phyloP scores from a whole-genome alignment of 1,140 invertebrate genomes.

The Plodia interpunctella region DNA sequence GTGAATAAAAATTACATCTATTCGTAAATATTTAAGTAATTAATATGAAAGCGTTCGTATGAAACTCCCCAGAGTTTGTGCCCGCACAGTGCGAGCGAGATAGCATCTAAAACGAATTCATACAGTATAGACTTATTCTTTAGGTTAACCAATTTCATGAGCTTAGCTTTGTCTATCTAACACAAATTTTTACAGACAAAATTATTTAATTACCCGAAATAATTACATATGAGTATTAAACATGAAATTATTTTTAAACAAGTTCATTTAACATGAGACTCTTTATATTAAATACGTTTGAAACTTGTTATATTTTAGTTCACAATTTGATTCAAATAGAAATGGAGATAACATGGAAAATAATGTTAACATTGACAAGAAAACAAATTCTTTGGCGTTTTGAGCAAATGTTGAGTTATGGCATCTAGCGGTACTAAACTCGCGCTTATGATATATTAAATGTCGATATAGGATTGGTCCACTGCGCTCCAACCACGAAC shows the following conservation, averaged over 20 bases:
- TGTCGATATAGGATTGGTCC: neutral
- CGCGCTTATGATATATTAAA: constrained; percentile 30
- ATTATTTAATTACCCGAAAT: too few species aligned
- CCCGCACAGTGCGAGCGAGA: constrained; percentile 23
- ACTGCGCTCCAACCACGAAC: too few species aligned
- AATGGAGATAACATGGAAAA: constrained; percentile 13
- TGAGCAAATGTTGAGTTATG: constrained; percentile 66
- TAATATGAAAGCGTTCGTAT: constrained; percentile 52
- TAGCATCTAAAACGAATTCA: constrained; percentile 12
- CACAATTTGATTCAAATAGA: too few species aligned
- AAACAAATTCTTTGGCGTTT: constrained; percentile 61
- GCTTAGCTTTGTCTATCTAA: too few species aligned
- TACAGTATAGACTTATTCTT: neutral
- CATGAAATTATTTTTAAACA: too few species aligned
- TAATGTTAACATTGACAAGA: constrained; percentile 29
- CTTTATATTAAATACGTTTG: constrained; percentile 7
- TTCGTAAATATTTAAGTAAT: constrained; percentile 49
- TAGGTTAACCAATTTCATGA: too few species aligned
- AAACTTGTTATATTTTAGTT: neutral
- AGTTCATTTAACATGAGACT: too few species aligned
- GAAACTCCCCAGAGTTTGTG: constrained; percentile 19
- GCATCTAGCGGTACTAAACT: constrained; percentile 63
- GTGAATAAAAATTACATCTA: constrained; percentile 63
- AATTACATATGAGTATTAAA: too few species aligned
- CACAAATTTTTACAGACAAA: too few species aligned